phyloP scores from a whole-genome alignment of 2,888 invertebrate genomes.

The Monochamus alternatus region DNA sequence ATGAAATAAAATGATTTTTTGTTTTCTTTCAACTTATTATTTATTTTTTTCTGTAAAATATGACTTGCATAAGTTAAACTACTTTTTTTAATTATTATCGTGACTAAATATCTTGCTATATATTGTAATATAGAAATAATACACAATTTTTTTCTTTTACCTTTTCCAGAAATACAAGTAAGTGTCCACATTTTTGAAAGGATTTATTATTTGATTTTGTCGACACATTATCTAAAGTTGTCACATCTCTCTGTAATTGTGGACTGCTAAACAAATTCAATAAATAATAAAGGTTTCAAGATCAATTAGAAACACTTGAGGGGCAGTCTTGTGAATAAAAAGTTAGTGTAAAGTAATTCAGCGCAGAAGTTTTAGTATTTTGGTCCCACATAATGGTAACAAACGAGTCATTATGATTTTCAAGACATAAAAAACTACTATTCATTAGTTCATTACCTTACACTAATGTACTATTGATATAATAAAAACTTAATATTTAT shows the following conservation, averaged over 20 bases:
- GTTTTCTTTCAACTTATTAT: too few relatives aligned
- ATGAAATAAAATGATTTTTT: too few relatives aligned
- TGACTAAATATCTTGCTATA: too few relatives aligned
- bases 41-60: too few relatives aligned
- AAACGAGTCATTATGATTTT: constrained; percentile 8
- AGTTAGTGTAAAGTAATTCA: constrained; percentile 16
- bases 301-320: background rate
- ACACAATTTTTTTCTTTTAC: too few relatives aligned
- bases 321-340: constrained; percentile 25
- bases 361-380: constrained; percentile 14
- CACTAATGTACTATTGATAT: constrained; percentile 1
- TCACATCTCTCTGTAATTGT: background rate
- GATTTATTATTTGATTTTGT: too few relatives aligned
- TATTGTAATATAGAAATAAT: too few relatives aligned
- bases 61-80: too few relatives aligned
- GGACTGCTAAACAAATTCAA: constrained; percentile 1
- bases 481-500: constrained; percentile 38
- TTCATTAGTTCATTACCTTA: constrained; percentile 6
- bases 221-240: too few relatives aligned
- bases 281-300: background rate
- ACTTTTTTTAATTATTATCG: too few relatives aligned
- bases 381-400: constrained; percentile 28
- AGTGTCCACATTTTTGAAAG: too few relatives aligned
- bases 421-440: constrained; percentile 6
- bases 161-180: too few relatives aligned